These are phyloP conservation scores for Phoebastria nigripes DNA, from an alignment of 2,797 vertebrate genomes.

Conservation along the genomic window DNA sequence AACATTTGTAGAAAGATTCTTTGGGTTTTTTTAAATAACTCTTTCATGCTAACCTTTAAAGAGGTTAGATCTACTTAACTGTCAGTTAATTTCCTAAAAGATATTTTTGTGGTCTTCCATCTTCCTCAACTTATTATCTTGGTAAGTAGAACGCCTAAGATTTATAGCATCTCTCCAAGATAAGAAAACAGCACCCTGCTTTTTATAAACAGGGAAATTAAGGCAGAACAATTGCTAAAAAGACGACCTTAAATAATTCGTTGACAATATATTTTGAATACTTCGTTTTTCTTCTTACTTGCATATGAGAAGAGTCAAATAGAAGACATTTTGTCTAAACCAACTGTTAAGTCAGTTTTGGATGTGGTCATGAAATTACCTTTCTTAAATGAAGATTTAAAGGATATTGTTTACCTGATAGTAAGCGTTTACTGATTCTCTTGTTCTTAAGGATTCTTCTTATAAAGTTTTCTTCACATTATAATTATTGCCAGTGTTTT, in stretches of 20 bases:
- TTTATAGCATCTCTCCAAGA: neutral
- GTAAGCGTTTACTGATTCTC: neutral
- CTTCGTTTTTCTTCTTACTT: neutral
- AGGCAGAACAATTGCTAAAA: neutral
- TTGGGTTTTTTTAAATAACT: neutral
- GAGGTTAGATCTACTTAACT: neutral
- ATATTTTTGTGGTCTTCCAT: neutral
- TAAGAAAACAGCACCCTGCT: neutral
- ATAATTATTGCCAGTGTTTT: constrained; percentile 40
- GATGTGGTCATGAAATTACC: neutral
- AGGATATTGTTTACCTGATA: neutral
- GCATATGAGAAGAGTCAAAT: neutral
- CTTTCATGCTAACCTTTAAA: neutral
- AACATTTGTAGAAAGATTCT: neutral
- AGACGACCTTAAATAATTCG: neutral
- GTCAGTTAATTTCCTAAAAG: neutral
- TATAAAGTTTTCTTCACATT: constrained; percentile 5
- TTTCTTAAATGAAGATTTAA: neutral
- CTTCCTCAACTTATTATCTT: neutral
- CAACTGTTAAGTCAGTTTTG: neutral
- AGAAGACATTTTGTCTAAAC: neutral
- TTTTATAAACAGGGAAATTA: neutral
- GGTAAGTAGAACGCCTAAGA: neutral
- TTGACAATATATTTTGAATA: neutral
- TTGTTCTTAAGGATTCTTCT: neutral